Base-by-base conservation (phyloP, 92 coral and sea anemone species). In the Pocillopora grandis region DNA sequence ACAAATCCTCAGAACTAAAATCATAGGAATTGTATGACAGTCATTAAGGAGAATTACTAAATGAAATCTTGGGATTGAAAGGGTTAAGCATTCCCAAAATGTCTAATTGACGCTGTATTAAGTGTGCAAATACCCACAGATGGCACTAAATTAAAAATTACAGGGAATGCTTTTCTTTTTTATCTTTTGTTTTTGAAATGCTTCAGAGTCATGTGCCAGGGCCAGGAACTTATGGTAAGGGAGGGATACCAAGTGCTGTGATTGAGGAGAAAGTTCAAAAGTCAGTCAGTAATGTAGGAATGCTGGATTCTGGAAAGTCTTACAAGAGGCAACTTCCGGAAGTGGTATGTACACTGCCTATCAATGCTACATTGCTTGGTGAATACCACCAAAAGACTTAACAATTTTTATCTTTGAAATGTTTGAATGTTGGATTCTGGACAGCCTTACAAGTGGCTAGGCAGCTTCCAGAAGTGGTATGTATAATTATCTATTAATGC, bases 161-260 rank as follows among this genome's bases (percentile, higher is more conserved):
- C 18, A 18, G 66, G 6, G 20, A 13, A 62, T 62, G 9, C 18
- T 0, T 18, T 8, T 62, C 20, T 18, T 62, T 62, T 16, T 5
- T 62, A 16, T 5, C 19, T 12, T 12, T 5, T 60, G 3, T 62
- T 3, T 49, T 17, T 69, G 35, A 20, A 49, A 35, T 65, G 57
- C 68, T 75, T 66, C 74, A 97, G 99, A 91, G 88, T 84, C 94
- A 89, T 62, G 98, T 92, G 2, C 99, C 99, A 18, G 99, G 99
- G 10, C 99, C 99, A 10, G 99, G 99, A 1, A 97, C 99, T 7
- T 97, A 97, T 73, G 99, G 99, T 36, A 86, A 94, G 4, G 99
- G 98, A 23, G 99, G 99, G 9, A 92, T 97, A 72, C 99, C 99
- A 15, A 92, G 76, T 64, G 98, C 99, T 36, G 89, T 95, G 16